Percentiles rank a stretch among this genome's conserved stretches.
Conservation (phyloP, 2,113 vertebrate species). For the Eptesicus fuscus region DNA sequence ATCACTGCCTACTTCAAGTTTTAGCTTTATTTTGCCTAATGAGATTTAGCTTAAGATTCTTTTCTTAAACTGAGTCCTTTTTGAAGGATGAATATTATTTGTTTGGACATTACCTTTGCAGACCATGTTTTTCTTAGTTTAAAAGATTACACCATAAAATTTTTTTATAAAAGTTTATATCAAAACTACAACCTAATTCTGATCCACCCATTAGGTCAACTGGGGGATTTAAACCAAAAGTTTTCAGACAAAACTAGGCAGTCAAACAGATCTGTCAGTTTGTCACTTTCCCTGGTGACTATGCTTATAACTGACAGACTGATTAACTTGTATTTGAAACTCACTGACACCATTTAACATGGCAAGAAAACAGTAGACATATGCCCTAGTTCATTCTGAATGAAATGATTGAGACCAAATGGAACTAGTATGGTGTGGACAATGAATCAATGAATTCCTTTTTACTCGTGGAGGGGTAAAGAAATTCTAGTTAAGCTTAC, state of each 20-base stretch:
- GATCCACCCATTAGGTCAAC: not conserved
- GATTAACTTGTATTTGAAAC: not conserved
- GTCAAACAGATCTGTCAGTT: not conserved
- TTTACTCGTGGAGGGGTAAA: rapidly evolving
- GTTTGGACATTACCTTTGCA: not conserved
- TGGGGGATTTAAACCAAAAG: not conserved
- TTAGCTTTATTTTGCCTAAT: not conserved
- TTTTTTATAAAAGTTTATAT: not conserved
- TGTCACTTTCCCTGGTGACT: not conserved
- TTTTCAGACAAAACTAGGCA: not conserved
- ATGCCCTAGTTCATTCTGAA: not conserved
- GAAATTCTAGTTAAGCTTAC: not conserved
- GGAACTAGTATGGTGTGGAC: not conserved
- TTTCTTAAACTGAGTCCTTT: not conserved
- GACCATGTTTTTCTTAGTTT: not conserved
- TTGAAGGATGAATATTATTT: not conserved
- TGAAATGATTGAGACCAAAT: not conserved
- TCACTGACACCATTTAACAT: not conserved
- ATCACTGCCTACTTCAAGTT: not conserved
- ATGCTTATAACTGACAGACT: not conserved
- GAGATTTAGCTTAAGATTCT: slow-evolving; percentile 35
- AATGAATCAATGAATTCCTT: rapidly evolving
- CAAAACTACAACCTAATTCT: not conserved
- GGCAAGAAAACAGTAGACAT: not conserved
- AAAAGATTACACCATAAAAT: not conserved